Conservation (phyloP, 1,140 invertebrate species). For the Temnothorax nylanderi region DNA sequence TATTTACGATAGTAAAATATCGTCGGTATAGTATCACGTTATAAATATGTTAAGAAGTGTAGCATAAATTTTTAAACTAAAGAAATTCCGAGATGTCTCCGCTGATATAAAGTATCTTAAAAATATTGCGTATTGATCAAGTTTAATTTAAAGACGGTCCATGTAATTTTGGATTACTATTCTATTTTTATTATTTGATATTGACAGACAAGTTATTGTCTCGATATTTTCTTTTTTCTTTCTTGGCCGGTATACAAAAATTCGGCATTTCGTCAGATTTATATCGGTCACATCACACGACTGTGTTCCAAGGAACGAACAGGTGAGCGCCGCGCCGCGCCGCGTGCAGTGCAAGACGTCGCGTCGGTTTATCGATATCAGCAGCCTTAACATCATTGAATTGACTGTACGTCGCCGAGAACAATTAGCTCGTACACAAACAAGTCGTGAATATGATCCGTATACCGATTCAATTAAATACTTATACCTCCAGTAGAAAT, state of each 20-base stretch:
- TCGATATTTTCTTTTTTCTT: constrained; percentile 21
- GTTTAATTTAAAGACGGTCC: neutral
- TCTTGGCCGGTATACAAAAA: constrained; percentile 26
- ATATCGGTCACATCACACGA: constrained; percentile 6
- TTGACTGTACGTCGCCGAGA: constrained; percentile 28
- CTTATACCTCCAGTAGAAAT: constrained; percentile 4
- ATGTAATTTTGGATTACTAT: neutral
- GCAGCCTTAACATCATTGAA: constrained; percentile 45
- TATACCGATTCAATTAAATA: constrained; percentile 25
- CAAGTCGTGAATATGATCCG: constrained; percentile 17
- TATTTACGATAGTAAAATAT: neutral
- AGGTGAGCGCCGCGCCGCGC: neutral
- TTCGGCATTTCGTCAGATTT: constrained; percentile 30
- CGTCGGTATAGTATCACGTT: neutral
- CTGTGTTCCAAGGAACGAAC: constrained; percentile 9
- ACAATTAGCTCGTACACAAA: constrained; percentile 59
- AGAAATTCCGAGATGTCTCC: neutral
- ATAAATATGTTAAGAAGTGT: neutral
- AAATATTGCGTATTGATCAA: neutral
- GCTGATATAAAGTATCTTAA: neutral
- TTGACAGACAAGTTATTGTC: neutral
- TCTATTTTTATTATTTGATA: neutral
- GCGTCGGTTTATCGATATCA: constrained; percentile 45
- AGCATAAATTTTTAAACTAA: neutral
- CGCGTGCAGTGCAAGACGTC: neutral